Evolutionary conservation across 92 coral and sea anemone genomes (phyloP), one percentile per base, ranked within the genome.

Genomic region (Montipora capitata): DNA sequence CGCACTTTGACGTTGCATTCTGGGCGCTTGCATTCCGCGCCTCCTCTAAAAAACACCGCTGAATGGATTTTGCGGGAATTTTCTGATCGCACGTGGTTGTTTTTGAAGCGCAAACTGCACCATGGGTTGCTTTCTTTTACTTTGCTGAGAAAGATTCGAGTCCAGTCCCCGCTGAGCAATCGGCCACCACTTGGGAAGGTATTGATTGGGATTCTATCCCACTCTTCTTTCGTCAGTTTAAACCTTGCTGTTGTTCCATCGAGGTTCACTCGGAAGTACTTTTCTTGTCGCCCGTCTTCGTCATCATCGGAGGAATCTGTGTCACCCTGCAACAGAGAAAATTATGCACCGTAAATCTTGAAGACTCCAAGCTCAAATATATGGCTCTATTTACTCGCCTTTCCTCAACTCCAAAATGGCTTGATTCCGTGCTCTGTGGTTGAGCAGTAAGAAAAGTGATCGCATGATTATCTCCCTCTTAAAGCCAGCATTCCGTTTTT

Each of bases 91-190:
- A 87, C 91, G 72, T 81, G 91, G 58, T 87, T 87, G 56, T 87
- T 81, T 41, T 87, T 87, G 49, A 87, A 87, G 85, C 85, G 78
- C 61, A 87, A 58, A 72, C 91, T 77, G 71, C 91, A 87, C 85
- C 85, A 87, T 77, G 91, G 91, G 79, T 87, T 87, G 63, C 88
- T 87, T 72, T 87, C 91, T 79, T 80, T 80, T 10, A 87, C 85
- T 79, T 79, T 77, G 16, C 18, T 38, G 41, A 80, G 63, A 42
- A 87, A 87, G 68, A 87, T 87, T 40, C 85, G 77, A 27, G 85
- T 87, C 91, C 91, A 87, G 79, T 77, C 91, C 4, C 85, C 79
- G 45, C 85, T 79, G 41, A 87, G 64, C 71, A 77, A 41, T 51
- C 91, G 77, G 72, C 86, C 85, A 48, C 91, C 91, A 42, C 87